phyloP scores from a whole-genome alignment of 1,140 invertebrate species.

The Rhopalosiphum padi region DNA sequence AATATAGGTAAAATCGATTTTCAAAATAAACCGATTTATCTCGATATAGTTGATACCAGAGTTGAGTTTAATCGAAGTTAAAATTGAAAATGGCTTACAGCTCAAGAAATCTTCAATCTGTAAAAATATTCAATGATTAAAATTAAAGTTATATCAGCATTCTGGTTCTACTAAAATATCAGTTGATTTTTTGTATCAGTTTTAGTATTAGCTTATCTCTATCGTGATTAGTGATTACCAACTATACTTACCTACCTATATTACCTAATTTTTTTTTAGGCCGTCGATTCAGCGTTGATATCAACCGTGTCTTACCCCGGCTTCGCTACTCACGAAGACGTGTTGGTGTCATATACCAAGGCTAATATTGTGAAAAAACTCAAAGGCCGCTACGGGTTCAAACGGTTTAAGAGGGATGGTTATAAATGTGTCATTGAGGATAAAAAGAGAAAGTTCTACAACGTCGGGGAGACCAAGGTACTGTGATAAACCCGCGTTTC shows the following conservation, averaged over 20 bases:
- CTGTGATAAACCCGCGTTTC: background rate
- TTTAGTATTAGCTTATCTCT: background rate
- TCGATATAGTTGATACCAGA: background rate
- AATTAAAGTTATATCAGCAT: background rate
- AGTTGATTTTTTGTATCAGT: background rate
- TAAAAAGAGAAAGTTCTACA: slow-evolving; percentile 74
- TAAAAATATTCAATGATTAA: background rate
- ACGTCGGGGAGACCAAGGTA: slow-evolving; percentile 75
- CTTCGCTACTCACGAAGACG: slow-evolving; percentile 96
- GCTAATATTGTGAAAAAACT: slow-evolving; percentile 84
- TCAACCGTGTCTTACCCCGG: slow-evolving; percentile 96
- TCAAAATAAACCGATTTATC: background rate
- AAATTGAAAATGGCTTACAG: background rate
- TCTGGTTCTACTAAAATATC: background rate
- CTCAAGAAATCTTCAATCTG: background rate
- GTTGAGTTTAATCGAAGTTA: background rate
- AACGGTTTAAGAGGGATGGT: slow-evolving; percentile 94
- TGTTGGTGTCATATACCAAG: slow-evolving; percentile 86
- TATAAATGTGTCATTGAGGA: slow-evolving; percentile 91
- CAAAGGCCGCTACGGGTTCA: slow-evolving; percentile 91
- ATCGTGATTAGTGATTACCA: background rate
- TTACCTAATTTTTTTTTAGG: slow-evolving; percentile 66
- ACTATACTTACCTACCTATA: background rate
- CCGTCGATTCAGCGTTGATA: slow-evolving; percentile 88
- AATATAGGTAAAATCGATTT: background rate